Percentiles rank a stretch among this genome's conserved stretches.
Evolutionary conservation across 2,113 vertebrate genomes (phyloP).

Genomic region (Paratilapia polleni): DNA sequence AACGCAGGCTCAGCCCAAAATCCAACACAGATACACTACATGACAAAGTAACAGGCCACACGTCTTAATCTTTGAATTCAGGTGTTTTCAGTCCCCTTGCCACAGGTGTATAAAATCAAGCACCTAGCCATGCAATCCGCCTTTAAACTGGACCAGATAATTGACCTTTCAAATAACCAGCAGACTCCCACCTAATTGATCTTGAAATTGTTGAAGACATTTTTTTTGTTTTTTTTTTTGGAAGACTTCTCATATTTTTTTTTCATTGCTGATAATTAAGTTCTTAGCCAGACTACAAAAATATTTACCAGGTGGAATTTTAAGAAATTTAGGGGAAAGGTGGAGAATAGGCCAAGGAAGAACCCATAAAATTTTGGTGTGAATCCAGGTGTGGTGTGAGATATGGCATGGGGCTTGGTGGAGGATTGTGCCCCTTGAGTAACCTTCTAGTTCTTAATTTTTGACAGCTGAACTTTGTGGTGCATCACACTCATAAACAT

Average conservation of each 20-base stretch:
- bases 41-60: too few species aligned
- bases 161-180: accelerated
- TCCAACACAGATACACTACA: too few species aligned
- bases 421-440: accelerated
- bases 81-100: too few species aligned
- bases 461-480: neutral
- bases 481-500: neutral
- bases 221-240: too few species aligned
- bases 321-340: neutral
- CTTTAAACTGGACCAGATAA: neutral
- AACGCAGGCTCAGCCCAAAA: too few species aligned
- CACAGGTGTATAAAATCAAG: too few species aligned
- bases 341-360: neutral
- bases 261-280: neutral
- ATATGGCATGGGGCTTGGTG: accelerated
- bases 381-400: neutral
- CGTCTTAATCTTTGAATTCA: too few species aligned
- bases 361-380: neutral
- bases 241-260: too few species aligned
- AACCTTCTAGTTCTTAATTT: neutral
- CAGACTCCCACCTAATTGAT: accelerated
- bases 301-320: neutral
- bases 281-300: neutral
- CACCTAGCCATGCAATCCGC: too few species aligned
- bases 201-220: neutral